A percentile compares a stretch with the other conserved stretches of the same genome.
Conservation (phyloP, 2,113 vertebrate genomes). For the Cochlearius cochlearius region DNA sequence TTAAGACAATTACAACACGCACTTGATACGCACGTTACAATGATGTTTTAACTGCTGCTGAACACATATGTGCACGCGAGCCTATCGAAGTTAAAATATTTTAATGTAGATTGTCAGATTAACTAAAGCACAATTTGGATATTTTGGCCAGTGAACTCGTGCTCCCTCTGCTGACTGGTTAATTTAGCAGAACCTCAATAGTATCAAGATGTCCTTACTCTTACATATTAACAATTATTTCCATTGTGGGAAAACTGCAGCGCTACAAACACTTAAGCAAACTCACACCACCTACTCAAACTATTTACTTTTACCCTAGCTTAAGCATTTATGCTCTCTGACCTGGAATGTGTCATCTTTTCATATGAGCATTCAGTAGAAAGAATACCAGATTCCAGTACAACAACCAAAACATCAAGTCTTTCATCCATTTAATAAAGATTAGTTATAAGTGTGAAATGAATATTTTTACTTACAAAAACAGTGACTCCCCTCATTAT, state of each 20-base stretch:
- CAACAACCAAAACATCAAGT: neutral
- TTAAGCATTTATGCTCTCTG: neutral
- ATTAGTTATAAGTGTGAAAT: neutral
- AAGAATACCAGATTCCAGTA: neutral
- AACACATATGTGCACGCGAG: neutral
- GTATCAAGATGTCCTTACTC: neutral
- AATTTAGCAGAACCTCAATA: neutral
- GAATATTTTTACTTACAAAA: neutral
- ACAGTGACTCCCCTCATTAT: neutral
- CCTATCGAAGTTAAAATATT: neutral
- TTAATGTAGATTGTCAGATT: neutral
- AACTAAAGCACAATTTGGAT: neutral
- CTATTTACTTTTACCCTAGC: neutral
- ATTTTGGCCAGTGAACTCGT: neutral
- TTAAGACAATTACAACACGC: neutral
- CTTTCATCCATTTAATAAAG: neutral
- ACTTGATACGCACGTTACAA: neutral
- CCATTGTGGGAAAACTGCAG: neutral
- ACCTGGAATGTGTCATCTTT: neutral
- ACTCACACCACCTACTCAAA: neutral
- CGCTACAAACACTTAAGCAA: neutral
- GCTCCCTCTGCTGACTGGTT: neutral
- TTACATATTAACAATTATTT: neutral
- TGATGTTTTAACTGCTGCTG: neutral
- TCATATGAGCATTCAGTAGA: neutral